A percentile compares a stretch with the other conserved stretches of the same genome.
These are phyloP conservation scores for Chlorospingus semifuscus DNA, from an alignment of 2,797 vertebrate species.

Conservation along the genomic window DNA sequence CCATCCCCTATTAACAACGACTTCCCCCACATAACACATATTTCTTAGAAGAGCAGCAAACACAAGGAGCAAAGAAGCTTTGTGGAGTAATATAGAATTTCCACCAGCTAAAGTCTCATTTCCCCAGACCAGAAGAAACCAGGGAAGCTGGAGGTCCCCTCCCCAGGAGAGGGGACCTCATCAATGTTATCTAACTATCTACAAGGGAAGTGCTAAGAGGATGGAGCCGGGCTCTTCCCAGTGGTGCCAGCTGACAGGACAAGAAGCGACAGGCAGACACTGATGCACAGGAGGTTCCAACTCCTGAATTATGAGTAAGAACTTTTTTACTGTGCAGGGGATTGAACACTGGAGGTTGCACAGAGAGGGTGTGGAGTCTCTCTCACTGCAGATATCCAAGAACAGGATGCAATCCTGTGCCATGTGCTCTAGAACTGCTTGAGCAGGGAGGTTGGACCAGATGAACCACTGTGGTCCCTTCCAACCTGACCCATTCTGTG, in stretches of 20 bases:
- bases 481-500: fast-evolving
- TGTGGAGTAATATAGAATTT: neutral
- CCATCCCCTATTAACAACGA: neutral
- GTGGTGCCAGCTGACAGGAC: neutral
- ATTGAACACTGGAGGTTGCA: neutral
- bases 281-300: neutral
- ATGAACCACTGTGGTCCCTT: neutral
- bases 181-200: neutral
- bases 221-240: neutral
- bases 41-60: neutral
- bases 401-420: neutral
- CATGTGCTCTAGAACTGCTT: neutral
- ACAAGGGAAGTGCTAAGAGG: neutral
- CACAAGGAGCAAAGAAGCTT: neutral
- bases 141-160: neutral
- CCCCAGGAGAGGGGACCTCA: neutral
- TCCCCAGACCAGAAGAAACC: neutral
- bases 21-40: neutral
- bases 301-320: neutral
- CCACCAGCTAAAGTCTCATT: neutral
- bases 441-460: neutral
- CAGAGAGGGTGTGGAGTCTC: neutral
- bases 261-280: neutral
- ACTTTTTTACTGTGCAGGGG: too few species aligned
- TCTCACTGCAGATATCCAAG: neutral